phyloP scores from a whole-genome alignment of 2,113 vertebrate species.

The Oriolus oriolus region DNA sequence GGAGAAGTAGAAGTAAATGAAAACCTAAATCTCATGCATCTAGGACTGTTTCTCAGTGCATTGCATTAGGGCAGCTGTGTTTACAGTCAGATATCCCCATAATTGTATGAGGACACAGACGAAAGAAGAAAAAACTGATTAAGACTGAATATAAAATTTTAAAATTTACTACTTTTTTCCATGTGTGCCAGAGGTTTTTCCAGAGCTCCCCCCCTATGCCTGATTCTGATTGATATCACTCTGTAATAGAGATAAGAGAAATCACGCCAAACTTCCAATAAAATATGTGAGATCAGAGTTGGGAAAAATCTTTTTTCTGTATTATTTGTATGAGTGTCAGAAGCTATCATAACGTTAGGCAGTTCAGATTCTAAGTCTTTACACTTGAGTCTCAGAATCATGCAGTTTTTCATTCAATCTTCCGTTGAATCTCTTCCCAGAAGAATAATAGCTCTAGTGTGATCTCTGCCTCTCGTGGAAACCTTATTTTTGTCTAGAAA shows the following conservation, averaged over 20 bases:
- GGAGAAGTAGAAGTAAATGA: neutral
- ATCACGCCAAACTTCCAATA: neutral
- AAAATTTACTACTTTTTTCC: neutral
- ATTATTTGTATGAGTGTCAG: neutral
- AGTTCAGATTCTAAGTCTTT: neutral
- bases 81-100: neutral
- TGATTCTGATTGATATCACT: neutral
- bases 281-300: neutral
- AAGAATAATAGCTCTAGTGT: neutral
- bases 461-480: neutral
- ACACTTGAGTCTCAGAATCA: neutral
- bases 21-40: neutral
- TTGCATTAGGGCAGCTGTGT: neutral
- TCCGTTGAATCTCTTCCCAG: neutral
- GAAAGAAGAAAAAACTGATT: neutral
- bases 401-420: neutral
- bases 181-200: neutral
- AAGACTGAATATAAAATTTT: neutral
- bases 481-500: neutral
- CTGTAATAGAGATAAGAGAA: neutral
- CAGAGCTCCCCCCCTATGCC: neutral
- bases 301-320: neutral
- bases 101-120: neutral
- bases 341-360: neutral
- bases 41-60: neutral